Evolutionary conservation across 2,113 vertebrate species (phyloP), one percentile per base, ranked within the genome.

Genomic region (Silurus glanis): DNA sequence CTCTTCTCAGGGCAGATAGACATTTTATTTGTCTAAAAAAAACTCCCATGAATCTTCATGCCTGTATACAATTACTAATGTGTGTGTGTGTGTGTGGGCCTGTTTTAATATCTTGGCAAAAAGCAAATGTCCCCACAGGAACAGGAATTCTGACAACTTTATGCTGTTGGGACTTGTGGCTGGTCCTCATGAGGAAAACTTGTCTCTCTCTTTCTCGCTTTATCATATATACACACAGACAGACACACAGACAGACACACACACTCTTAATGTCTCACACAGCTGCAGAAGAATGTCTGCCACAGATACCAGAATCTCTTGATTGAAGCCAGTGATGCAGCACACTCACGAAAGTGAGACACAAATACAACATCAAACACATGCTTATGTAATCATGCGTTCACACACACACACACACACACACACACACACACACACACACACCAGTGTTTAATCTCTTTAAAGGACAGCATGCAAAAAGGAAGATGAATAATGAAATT

Each of bases 401-500:
- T 6, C 7, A 58, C 5, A 25, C 66, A 85, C 76, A 71, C 76
- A 13, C 49, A 47, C 87, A 83, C 37, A 61, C 85, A 81, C 37
- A 62, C 51, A 37, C 37, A 37, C 37, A 37, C 37, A 37, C 37
- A 37, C 37, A 37, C 37, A 37, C 37, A 83, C 37, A 61, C 85
- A 81, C 37, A 62, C 51, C 53, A 53, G 86, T 4, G 28, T 37
- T 47, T 16, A 78, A 87, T 87, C 71, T 85, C 90, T 92, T 91
- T 94, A 92, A 93, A 91, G 94, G 91, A 92, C 91, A 66, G 67
- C 37, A 55, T 71, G 51, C 90, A 92, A 92, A 92, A 90, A 80
- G 16, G 88, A 88, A 90, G 89, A 91, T 95, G 92, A 94, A 95
- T 94, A 93, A 95, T 94, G 91, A 93, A 95, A 21, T 14, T 53